Conservation (phyloP, 1,140 invertebrate genomes). For the Trachelipus rathkii region DNA sequence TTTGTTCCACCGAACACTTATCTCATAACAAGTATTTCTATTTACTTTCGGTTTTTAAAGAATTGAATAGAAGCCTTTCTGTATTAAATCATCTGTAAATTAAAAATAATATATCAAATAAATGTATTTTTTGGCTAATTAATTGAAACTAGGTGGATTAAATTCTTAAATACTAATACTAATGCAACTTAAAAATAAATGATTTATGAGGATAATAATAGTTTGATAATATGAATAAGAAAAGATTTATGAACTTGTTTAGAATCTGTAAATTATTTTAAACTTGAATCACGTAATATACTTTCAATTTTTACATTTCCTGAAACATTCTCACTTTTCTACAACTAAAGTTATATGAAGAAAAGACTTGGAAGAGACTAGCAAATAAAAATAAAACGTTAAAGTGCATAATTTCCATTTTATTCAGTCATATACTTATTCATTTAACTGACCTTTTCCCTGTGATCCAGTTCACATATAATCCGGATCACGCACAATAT, state of each 20-base stretch:
- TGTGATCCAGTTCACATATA: conserved; percentile 63
- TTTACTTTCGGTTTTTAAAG: conserved; percentile 76
- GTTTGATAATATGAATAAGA: too few species aligned
- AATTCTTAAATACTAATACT: too few species aligned
- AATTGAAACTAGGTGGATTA: too few species aligned
- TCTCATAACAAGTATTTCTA: conserved; percentile 91
- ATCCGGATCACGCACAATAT: conserved; percentile 83
- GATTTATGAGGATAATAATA: too few species aligned
- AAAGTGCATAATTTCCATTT: neutral
- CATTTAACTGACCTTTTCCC: conserved; percentile 45
- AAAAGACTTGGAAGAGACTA: neutral
- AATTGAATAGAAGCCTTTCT: conserved; percentile 56
- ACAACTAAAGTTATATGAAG: neutral
- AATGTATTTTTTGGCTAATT: too few species aligned
- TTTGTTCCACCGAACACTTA: conserved; percentile 73
- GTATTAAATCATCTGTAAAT: too few species aligned
- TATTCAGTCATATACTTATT: conserved; percentile 34
- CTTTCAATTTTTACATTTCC: neutral
- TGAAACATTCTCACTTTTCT: neutral
- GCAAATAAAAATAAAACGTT: conserved; percentile 31
- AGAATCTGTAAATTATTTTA: neutral
- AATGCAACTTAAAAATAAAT: neutral
- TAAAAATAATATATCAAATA: too few species aligned
- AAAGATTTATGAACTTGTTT: neutral
- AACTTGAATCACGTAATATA: neutral